Base-by-base conservation (phyloP, 2,113 vertebrate genomes). In the Calidris pugnax region DNA sequence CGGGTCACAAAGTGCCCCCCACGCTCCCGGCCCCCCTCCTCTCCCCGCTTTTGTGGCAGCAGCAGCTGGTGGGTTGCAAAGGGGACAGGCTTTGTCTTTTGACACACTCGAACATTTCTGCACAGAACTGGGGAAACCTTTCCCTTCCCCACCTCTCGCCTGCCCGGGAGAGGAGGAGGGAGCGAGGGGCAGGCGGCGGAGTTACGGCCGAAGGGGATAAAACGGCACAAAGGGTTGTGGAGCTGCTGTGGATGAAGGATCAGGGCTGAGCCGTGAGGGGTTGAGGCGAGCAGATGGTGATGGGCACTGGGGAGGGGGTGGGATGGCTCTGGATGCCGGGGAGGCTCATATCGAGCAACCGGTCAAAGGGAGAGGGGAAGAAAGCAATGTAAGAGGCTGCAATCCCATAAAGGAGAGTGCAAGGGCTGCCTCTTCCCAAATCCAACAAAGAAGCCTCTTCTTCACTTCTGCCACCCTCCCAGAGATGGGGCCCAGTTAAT, bases 11-110 rank as follows among this genome's bases (percentile, higher is more conserved):
- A 96, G 91, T 96, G 95, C 97, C 97, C 96, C 97, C 92, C 95
- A 91, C 20, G 26, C 93, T 96, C 97, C 94, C 4, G 5, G 53
- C 83, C 91, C 95, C 89, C 85, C 93, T 93, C 51, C 89, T 91
- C 84, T 95, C 83, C 59, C 90, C 0, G 89, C 96, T 94, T 98
- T 97, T 97, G 95, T 97, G 96, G 93, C 94, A 94, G 92, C 93
- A 91, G 97, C 97, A 98, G 98, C 97, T 98, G 98, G 97, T 97
- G 94, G 96, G 96, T 97, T 94, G 96, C 89, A 90, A 95, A 96
- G 89, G 95, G 95, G 91, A 71, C 90, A 76, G 79, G 48, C 96
- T 96, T 97, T 98, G 96, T 97, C 94, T 96, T 84, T 85, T 87
- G 97, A 95, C 97, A 98, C 95, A 97, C 96, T 97, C 32, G 92